Base-by-base conservation (phyloP, 2,888 invertebrate species). In the Ormyrus labotus region DNA sequence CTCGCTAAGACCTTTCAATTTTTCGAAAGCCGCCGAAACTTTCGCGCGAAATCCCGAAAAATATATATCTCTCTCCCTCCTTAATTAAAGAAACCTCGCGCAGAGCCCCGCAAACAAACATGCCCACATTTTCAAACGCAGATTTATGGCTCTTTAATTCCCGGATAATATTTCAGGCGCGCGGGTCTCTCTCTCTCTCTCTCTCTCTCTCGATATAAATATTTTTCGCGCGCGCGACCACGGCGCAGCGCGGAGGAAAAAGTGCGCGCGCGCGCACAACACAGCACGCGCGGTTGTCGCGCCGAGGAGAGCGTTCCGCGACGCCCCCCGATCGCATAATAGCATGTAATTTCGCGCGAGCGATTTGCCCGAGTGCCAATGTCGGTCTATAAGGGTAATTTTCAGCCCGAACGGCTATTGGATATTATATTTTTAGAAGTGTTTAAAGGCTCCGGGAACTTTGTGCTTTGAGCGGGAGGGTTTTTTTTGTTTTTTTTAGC, bases 281-380 rank as follows among this genome's bases (percentile, higher is more conserved):
- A 63, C 45, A 34, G 3, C 34, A 57, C 45, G 57, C 67, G 55
- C 48, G 34, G 78, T 71, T 71, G 67, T 71, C 78, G 72, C 55
- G 68, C 68, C 47, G 13, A 11, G 50, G 48, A n/a, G 63, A 57
- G 57, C 57, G 10, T n/a, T 8, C n/a, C 5, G 61, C 68, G 68
- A 63, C 45, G 57, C 72, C 55, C 68, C 47, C 72, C 68, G 19
- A 79, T 79, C 68, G 79, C 53, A 72, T 79, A 79, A 79, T 79
- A 50, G 74, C 74, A 69, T 79, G 61, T 74, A 79, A 79, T 79
- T 79, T 79, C 51, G 13, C 57, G 55, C 57, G 79, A 69, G n/a
- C 13, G 58, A 7, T 63, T 51, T 10, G 34, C 34, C 34, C 34
- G 34, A 34, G 34, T 34, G 34, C 34, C 34, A 34, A 34, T 34